Base-by-base conservation (phyloP, 2,888 invertebrate species). In the Atethmia centrago region DNA sequence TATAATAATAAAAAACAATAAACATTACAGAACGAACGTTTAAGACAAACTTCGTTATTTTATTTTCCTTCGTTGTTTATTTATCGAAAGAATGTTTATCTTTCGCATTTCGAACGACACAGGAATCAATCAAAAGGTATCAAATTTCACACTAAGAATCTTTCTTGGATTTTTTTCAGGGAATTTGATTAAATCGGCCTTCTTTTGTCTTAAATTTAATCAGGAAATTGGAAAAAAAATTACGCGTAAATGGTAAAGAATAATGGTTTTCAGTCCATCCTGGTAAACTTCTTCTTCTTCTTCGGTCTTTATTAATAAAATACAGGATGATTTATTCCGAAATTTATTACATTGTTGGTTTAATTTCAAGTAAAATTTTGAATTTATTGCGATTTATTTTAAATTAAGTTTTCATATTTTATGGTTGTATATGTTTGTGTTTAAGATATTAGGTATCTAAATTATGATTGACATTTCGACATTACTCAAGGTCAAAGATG, bases 181-280 rank as follows among this genome's bases (percentile, higher is more conserved):
- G 61, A 68, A 56, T 74, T 62, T 83, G 51, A 81, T 83, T 83
- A 75, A 69, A 69, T 36, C 51, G 3, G 56, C 36, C 67, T 19
- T 67, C 65, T 74, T 74, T 47, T 65, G 45, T 66, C 62, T 74
- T 36, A 63, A 71, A 65, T 55, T 71, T 83, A 75, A 82, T 82
- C 71, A 82, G 80, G 80, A 82, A 81, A 81, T 81, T 81, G 84
- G 53, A 83, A 75, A 80, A 71, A 83, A 69, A 66, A 75, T 67
- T 71, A 53, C 71, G 31, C 71, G 31, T 47, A 62, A 79, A 71
- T 68, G 81, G 69, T 80, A 69, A 80, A 71, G 80, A 82, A 75
- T 40, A 69, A 83, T 75, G 80, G 76, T 59, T 61, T 66, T 53
- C 64, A 62, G 62, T 80, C 56, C 36, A 59, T 61, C 47, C 45